Conservation (phyloP, 2,797 vertebrate genomes). For the Lacerta bilineata region DNA sequence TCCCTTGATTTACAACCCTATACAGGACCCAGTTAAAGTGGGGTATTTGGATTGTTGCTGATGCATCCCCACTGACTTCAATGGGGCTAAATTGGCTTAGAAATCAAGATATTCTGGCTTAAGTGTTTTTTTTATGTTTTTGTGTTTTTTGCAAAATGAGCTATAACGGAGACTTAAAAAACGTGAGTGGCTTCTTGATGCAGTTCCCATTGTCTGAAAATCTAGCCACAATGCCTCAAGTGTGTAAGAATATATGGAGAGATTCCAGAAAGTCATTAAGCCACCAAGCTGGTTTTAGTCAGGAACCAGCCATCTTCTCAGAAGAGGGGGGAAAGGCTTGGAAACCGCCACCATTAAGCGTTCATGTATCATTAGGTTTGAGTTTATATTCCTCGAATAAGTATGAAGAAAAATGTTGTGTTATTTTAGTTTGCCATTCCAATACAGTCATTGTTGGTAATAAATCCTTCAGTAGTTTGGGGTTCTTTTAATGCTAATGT, state of each 20-base stretch:
- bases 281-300: not conserved
- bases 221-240: constrained; percentile 20
- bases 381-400: constrained; percentile 46
- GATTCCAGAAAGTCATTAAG: constrained; percentile 14
- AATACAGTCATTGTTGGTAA: constrained; percentile 63
- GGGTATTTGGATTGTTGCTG: constrained; percentile 16
- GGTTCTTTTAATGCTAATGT: constrained; percentile 56
- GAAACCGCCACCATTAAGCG: constrained; percentile 36
- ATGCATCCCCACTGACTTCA: constrained; percentile 13
- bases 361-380: constrained; percentile 59
- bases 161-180: constrained; percentile 37
- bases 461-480: constrained; percentile 67
- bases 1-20: constrained; percentile 29
- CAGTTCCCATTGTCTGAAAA: constrained; percentile 44
- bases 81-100: constrained; percentile 8
- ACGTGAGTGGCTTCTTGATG: constrained; percentile 25
- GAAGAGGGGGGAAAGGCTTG: constrained; percentile 28
- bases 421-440: constrained; percentile 59
- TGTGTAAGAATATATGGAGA: not conserved
- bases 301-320: constrained; percentile 27
- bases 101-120: constrained; percentile 32
- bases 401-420: constrained; percentile 57
- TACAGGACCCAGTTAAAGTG: constrained; percentile 7
- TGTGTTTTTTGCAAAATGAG: constrained; percentile 34
- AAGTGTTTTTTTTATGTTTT: not conserved